Evolutionary conservation across 2,888 invertebrate species (phyloP).

Genomic region (Myopa testacea): DNA sequence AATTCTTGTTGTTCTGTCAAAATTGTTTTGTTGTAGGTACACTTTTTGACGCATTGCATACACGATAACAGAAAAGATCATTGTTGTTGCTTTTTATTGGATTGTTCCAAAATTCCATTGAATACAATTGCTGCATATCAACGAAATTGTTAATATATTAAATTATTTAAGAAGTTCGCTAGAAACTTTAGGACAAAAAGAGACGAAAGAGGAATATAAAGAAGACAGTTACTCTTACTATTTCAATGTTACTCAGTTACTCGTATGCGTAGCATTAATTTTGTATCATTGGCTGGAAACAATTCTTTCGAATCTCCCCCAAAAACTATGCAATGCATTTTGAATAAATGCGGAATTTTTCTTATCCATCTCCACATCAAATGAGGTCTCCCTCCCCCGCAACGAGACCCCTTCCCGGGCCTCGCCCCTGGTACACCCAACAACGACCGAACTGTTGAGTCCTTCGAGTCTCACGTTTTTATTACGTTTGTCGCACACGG

Average conservation of each 20-base stretch:
- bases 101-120: conserved; percentile 12
- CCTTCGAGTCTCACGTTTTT: too few relatives aligned
- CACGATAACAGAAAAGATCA: conserved; percentile 1
- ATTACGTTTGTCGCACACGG: not conserved
- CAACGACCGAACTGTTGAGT: too few relatives aligned
- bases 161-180: not conserved
- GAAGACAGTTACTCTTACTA: too few relatives aligned
- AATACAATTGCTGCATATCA: not conserved
- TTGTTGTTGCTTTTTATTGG: conserved; percentile 6
- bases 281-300: not conserved
- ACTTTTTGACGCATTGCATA: conserved; percentile 5
- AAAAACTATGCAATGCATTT: conserved; percentile 26
- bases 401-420: not conserved
- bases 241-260: too few relatives aligned
- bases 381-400: not conserved
- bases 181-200: not conserved
- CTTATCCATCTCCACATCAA: not conserved
- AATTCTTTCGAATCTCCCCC: not conserved
- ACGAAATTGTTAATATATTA: not conserved
- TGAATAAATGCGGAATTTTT: not conserved
- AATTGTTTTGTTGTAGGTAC: conserved; percentile 16
- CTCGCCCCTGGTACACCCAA: not conserved
- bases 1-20: conserved; percentile 8
- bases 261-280: conserved; percentile 16
- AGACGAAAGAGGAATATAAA: not conserved